Evolutionary conservation across 2,113 vertebrate species (phyloP).

Genomic region (Cinclus cinclus): DNA sequence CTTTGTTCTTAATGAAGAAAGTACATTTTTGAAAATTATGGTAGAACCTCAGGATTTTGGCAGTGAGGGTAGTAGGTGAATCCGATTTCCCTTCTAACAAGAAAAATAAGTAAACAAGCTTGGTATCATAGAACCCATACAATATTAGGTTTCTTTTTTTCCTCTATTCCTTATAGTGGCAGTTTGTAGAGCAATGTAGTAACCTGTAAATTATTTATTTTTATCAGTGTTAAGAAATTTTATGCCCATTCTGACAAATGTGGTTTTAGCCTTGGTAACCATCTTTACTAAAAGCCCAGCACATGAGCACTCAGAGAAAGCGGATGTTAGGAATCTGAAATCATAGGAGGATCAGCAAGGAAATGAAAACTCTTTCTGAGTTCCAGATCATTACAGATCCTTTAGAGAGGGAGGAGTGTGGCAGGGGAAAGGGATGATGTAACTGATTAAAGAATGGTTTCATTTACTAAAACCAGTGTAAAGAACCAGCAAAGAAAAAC

Average conservation of each 20-base stretch:
- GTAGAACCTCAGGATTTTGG: not conserved
- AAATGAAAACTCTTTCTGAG: not conserved
- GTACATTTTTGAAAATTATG: not conserved
- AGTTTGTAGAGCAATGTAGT: not conserved
- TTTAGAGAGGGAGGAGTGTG: not conserved
- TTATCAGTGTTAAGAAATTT: not conserved
- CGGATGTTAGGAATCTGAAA: not conserved
- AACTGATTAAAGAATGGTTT: not conserved
- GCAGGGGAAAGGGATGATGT: rapidly evolving
- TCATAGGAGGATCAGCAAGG: not conserved
- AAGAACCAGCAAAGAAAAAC: not conserved
- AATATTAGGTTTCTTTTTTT: rapidly evolving
- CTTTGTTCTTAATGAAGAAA: not conserved
- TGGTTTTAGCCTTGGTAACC: not conserved
- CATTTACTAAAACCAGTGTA: not conserved
- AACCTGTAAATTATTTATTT: not conserved
- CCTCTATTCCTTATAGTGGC: rapidly evolving
- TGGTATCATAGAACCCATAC: not conserved
- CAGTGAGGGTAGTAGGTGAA: not conserved
- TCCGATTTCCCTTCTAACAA: not conserved
- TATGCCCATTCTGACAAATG: not conserved
- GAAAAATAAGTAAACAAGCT: not conserved
- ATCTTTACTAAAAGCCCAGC: not conserved
- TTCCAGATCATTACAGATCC: not conserved
- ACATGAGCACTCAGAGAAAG: not conserved